These are phyloP conservation scores for Acipenser transmontanus DNA, from an alignment of 2,797 vertebrate species.

Conservation along the genomic window DNA sequence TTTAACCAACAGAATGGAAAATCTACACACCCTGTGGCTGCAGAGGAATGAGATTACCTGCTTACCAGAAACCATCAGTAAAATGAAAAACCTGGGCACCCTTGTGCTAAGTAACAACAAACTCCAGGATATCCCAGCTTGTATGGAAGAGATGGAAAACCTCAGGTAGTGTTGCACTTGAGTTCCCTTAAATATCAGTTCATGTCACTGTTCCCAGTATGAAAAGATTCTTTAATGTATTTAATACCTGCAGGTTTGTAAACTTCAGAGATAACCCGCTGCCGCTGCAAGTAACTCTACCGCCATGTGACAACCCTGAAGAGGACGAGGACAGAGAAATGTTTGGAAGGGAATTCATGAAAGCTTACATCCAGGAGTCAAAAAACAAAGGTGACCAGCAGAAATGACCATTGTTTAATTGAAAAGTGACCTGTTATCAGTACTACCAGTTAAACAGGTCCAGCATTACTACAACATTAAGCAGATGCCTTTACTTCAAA, in stretches of 20 bases:
- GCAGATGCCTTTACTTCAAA: too few species aligned
- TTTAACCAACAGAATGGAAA: slow-evolving; percentile 72
- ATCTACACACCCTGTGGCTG: slow-evolving; percentile 84
- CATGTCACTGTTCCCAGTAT: not conserved
- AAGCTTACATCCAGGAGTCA: slow-evolving; percentile 73
- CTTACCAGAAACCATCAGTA: slow-evolving; percentile 76
- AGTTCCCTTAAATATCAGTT: not conserved
- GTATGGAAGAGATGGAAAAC: slow-evolving; percentile 78
- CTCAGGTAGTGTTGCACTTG: slow-evolving; percentile 61
- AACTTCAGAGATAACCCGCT: slow-evolving; percentile 93
- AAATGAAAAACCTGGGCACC: slow-evolving; percentile 74
- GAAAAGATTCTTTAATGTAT: not conserved
- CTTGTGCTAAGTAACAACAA: slow-evolving; percentile 85
- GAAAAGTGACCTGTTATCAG: too few species aligned
- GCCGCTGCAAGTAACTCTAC: slow-evolving; percentile 66
- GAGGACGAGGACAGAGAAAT: slow-evolving; percentile 67
- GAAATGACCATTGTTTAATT: too few species aligned
- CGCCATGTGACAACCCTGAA: slow-evolving; percentile 39
- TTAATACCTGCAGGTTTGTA: slow-evolving; percentile 73
- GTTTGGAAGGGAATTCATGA: slow-evolving; percentile 90
- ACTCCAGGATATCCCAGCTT: slow-evolving; percentile 74
- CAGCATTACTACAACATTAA: too few species aligned
- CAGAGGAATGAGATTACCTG: slow-evolving; percentile 77
- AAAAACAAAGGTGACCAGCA: slow-evolving; percentile 45
- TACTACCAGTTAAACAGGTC: too few species aligned